Evolutionary conservation across 1,140 invertebrate species (phyloP).

Genomic region (Drosophila ananassae): DNA sequence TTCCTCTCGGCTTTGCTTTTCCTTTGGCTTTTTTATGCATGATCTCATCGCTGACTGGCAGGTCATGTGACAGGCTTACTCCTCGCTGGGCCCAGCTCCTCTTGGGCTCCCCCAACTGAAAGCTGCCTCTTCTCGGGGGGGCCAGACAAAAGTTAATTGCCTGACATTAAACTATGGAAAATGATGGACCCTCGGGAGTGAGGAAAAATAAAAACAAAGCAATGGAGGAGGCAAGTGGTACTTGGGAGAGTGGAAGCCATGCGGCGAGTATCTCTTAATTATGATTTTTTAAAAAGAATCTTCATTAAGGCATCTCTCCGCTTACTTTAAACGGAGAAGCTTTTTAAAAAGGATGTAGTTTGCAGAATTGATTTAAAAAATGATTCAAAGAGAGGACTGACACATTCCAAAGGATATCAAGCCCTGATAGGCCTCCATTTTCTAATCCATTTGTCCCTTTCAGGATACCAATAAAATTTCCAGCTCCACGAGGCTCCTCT

Average conservation of each 20-base stretch:
- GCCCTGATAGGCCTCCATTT: constrained; percentile 13
- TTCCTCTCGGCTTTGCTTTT: constrained; percentile 16
- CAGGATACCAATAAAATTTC: constrained; percentile 3
- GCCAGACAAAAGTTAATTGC: constrained; percentile 79
- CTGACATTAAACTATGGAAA: constrained; percentile 80
- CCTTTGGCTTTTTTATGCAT: constrained; percentile 75
- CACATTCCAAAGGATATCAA: neutral
- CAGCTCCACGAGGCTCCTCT: neutral
- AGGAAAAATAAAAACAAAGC: constrained; percentile 5
- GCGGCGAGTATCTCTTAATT: constrained; percentile 35
- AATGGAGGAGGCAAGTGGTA: neutral
- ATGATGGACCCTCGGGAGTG: constrained; percentile 38
- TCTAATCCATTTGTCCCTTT: neutral
- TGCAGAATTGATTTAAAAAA: too few species aligned
- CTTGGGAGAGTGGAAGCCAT: constrained; percentile 11
- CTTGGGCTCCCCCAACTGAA: neutral
- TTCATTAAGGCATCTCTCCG: constrained; percentile 12
- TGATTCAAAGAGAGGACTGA: too few species aligned
- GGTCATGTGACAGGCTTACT: constrained; percentile 49
- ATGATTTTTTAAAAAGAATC: constrained; percentile 39
- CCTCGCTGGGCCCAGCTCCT: constrained; percentile 9
- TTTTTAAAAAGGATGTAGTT: neutral
- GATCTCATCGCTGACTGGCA: constrained; percentile 80
- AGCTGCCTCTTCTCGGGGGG: constrained; percentile 24
- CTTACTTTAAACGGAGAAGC: constrained; percentile 18